phyloP scores from a whole-genome alignment of 2,113 vertebrate species.

The Xyrauchen texanus region DNA sequence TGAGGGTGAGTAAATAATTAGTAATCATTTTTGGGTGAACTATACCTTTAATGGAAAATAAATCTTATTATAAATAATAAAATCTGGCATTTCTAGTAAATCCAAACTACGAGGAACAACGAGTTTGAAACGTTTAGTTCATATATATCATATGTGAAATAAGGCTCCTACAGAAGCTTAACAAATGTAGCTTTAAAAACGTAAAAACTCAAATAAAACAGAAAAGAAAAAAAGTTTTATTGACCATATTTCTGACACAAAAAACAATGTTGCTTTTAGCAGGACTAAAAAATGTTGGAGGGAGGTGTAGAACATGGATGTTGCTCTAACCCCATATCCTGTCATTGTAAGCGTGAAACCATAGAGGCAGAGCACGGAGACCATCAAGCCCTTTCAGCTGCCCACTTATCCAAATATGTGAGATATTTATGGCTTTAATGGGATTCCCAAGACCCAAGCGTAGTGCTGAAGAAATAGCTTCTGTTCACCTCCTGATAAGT shows the following conservation, averaged over 20 bases:
- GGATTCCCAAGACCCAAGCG: neutral
- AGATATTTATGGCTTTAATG: conserved; percentile 3
- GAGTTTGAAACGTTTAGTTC: too few species aligned
- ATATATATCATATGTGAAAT: neutral
- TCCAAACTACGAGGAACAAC: too few species aligned
- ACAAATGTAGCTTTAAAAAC: neutral
- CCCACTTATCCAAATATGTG: conserved; percentile 29
- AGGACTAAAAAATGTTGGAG: conserved; percentile 64
- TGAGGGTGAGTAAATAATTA: too few species aligned
- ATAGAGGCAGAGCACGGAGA: conserved; percentile 26
- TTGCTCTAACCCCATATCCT: conserved; percentile 66
- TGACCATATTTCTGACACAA: conserved; percentile 61
- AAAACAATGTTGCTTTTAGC: conserved; percentile 63
- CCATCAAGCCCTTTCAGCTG: conserved; percentile 32
- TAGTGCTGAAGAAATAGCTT: conserved; percentile 13
- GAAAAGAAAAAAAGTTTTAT: conserved; percentile 50
- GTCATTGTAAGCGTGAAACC: conserved; percentile 61
- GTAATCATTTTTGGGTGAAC: too few species aligned
- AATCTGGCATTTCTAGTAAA: too few species aligned
- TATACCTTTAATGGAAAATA: too few species aligned
- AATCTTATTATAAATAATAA: too few species aligned
- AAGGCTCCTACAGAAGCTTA: neutral
- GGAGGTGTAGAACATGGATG: conserved; percentile 61
- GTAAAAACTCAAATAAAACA: neutral
- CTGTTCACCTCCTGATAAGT: neutral